A percentile compares a stretch with the other conserved stretches of the same genome.
phyloP scores from a whole-genome alignment of 2,888 invertebrate genomes.

The Eupeodes latifasciatus region DNA sequence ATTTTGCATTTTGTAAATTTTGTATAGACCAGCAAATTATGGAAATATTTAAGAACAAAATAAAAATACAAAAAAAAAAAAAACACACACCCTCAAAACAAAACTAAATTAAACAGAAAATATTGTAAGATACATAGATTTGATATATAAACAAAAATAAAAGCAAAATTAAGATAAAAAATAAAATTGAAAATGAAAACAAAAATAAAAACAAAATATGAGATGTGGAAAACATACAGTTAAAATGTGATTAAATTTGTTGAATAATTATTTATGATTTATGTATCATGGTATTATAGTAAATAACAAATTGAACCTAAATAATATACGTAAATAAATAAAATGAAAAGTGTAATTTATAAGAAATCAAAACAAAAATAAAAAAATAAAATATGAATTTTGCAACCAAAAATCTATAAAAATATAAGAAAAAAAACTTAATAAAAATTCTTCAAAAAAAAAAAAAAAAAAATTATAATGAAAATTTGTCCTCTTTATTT shows the following conservation, averaged over 20 bases:
- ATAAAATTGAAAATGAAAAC: too few species aligned
- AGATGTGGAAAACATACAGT: conserved; percentile 72
- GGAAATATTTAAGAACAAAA: conserved; percentile 52
- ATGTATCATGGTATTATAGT: conserved; percentile 69
- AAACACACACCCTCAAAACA: conserved; percentile 76
- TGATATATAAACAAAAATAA: conserved; percentile 70
- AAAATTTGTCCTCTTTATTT: conserved; percentile 75
- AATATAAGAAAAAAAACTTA: conserved; percentile 37
- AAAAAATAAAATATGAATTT: conserved; percentile 54
- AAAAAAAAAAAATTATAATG: conserved; percentile 49
- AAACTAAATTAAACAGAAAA: conserved; percentile 70
- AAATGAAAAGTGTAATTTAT: conserved; percentile 46
- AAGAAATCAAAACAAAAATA: conserved; percentile 46
- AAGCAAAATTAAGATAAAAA: conserved; percentile 8
- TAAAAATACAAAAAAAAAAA: conserved; percentile 57
- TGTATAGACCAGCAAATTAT: conserved; percentile 70
- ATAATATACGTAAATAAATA: conserved; percentile 69
- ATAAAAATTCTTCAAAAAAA: conserved; percentile 34
- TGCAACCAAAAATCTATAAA: conserved; percentile 73
- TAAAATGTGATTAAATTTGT: conserved; percentile 77
- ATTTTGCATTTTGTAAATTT: conserved; percentile 72
- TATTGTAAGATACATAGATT: conserved; percentile 77
- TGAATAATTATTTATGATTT: conserved; percentile 75
- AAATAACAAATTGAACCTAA: conserved; percentile 74
- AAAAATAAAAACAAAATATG: conserved; percentile 35